These are phyloP conservation scores for Silurus asotus DNA, from an alignment of 2,113 vertebrate species.

Conservation along the genomic window DNA sequence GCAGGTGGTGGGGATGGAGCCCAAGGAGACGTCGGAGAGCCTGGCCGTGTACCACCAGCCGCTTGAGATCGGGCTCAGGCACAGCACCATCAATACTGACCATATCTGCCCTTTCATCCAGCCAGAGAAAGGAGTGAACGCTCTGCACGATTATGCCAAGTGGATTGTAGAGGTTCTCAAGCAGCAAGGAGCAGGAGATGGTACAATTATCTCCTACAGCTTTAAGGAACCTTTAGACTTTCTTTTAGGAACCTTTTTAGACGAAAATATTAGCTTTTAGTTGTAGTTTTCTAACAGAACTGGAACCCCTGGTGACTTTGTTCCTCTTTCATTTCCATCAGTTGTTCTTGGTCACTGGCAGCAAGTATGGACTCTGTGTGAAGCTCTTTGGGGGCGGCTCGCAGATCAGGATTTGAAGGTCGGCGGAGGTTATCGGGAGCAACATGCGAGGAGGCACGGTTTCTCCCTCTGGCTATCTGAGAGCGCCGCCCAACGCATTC, in stretches of 20 bases:
- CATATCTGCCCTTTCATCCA: constrained; percentile 78
- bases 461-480: constrained; percentile 87
- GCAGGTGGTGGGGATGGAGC: constrained; percentile 76
- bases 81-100: constrained; percentile 80
- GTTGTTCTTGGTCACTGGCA: constrained; percentile 81
- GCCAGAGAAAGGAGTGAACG: constrained; percentile 78
- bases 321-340: constrained; percentile 48
- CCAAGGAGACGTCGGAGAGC: constrained; percentile 62
- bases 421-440: constrained; percentile 69
- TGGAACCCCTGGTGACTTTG: background rate
- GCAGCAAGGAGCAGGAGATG: constrained; percentile 59
- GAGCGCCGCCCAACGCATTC: constrained; percentile 74
- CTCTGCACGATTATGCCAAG: constrained; percentile 85
- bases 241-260: no score
- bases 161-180: constrained; percentile 75
- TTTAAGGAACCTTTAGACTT: background rate
- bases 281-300: background rate
- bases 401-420: constrained; percentile 69
- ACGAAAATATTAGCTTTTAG: background rate
- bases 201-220: constrained; percentile 61
- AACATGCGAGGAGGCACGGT: constrained; percentile 80
- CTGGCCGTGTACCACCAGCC: constrained; percentile 76
- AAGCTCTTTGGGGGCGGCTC: constrained; percentile 86
- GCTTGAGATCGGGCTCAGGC: constrained; percentile 86
- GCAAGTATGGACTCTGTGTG: constrained; percentile 87